Evolutionary conservation across 2,113 vertebrate genomes (phyloP).

Genomic region (Peromyscus maniculatus): DNA sequence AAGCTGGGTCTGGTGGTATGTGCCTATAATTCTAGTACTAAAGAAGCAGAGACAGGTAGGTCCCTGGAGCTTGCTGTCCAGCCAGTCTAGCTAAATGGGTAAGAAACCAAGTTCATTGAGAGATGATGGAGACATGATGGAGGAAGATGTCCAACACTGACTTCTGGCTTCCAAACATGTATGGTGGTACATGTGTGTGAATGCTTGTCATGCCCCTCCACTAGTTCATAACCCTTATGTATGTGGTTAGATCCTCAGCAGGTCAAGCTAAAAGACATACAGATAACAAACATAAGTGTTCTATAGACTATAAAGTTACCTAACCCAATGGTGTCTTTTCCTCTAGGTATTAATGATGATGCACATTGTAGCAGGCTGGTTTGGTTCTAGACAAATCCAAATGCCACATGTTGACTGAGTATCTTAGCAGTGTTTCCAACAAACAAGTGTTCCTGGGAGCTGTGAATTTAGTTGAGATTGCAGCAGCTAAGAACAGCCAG

Average conservation of each 20-base stretch:
- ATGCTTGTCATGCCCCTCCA: no score
- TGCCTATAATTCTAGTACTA: neutral
- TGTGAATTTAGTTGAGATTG: neutral
- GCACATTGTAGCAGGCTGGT: neutral
- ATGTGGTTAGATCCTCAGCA: neutral
- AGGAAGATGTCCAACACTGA: neutral
- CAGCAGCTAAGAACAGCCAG: conserved; percentile 5
- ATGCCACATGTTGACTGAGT: neutral
- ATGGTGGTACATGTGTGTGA: no score
- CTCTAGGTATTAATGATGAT: neutral
- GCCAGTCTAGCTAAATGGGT: neutral
- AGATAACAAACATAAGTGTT: neutral
- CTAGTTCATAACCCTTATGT: neutral
- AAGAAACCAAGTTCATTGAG: neutral
- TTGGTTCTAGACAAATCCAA: conserved; percentile 40
- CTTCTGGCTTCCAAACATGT: neutral
- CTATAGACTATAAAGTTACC: neutral
- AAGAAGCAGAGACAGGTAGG: no score
- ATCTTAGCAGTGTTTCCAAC: neutral
- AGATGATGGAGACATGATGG: neutral
- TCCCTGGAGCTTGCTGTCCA: neutral
- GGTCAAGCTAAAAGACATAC: neutral
- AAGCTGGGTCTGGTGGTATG: neutral
- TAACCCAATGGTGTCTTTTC: neutral
- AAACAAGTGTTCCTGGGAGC: neutral